phyloP scores from a whole-genome alignment of 2,113 vertebrate species.

The Salvelinus namaycush region DNA sequence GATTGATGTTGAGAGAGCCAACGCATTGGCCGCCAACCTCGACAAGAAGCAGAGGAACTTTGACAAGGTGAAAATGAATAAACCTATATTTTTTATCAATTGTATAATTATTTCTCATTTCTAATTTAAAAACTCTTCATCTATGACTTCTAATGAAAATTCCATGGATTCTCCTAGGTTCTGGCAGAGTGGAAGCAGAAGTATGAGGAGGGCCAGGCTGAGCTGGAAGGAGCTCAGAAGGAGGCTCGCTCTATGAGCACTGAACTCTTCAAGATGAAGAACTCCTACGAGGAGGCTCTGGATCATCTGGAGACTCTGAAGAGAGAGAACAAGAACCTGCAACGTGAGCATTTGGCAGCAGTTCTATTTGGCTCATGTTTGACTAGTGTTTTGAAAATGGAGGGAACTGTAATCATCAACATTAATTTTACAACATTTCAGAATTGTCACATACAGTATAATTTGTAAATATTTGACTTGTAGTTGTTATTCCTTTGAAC shows the following conservation, averaged over 20 bases:
- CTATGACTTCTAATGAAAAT: neutral
- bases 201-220: neutral
- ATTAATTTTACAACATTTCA: too few species aligned
- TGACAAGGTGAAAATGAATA: neutral
- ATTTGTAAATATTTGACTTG: neutral
- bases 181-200: slow-evolving; percentile 5
- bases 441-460: too few species aligned
- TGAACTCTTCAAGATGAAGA: slow-evolving; percentile 8
- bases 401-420: too few species aligned
- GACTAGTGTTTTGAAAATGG: too few species aligned
- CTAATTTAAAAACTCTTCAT: too few species aligned
- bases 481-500: accelerated
- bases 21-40: too few species aligned
- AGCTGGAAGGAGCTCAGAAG: slow-evolving; percentile 3
- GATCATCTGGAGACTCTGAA: slow-evolving; percentile 5
- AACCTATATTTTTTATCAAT: too few species aligned
- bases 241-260: neutral
- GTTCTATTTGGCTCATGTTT: too few species aligned
- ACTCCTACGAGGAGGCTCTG: neutral
- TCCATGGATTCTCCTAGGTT: neutral
- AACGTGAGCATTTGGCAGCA: neutral
- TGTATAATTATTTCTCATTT: neutral
- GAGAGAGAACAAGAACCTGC: neutral
- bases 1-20: too few species aligned
- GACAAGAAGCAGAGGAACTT: slow-evolving; percentile 11